Conservation (phyloP, 2,113 vertebrate genomes). For the Crypturellus undulatus region DNA sequence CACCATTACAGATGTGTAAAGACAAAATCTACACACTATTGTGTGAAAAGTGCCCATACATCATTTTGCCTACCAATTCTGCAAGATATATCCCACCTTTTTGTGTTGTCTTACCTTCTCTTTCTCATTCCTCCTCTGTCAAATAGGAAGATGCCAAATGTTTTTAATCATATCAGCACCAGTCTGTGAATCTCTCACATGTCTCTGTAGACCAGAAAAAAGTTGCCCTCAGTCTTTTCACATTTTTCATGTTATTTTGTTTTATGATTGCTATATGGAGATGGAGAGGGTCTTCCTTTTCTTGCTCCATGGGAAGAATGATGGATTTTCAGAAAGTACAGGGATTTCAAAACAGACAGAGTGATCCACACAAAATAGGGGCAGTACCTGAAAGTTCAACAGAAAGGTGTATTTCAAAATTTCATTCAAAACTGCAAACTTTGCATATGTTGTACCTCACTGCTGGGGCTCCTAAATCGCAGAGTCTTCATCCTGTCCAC, state of each 20-base stretch:
- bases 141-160: background rate
- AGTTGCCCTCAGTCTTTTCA: background rate
- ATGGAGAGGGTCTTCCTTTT: background rate
- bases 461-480: background rate
- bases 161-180: background rate
- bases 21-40: background rate
- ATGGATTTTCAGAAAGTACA: background rate
- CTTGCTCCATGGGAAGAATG: background rate
- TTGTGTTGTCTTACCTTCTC: background rate
- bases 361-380: background rate
- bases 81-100: background rate
- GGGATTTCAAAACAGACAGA: background rate
- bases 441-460: background rate
- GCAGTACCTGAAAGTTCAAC: background rate
- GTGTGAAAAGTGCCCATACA: background rate
- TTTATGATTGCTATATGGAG: background rate
- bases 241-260: background rate
- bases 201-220: background rate
- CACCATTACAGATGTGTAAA: background rate
- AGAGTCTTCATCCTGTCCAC: constrained; percentile 24
- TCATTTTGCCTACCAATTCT: background rate
- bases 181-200: background rate
- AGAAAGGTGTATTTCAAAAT: background rate
- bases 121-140: background rate
- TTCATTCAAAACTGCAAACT: background rate